These are phyloP conservation scores for Hippocampus mohnikei DNA, from an alignment of 2,113 vertebrate genomes.

Conservation along the genomic window DNA sequence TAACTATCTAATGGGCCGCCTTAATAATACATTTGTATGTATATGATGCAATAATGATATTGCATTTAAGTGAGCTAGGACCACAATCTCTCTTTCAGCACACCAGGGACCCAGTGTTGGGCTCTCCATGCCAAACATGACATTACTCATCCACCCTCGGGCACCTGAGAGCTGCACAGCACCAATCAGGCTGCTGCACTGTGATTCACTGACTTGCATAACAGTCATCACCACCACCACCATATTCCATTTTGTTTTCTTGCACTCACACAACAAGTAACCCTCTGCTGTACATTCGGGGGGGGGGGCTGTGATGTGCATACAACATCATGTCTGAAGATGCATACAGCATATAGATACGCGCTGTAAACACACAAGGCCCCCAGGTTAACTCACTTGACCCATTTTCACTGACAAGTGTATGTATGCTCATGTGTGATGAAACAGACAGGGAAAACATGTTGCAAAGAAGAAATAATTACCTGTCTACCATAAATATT, in stretches of 20 bases:
- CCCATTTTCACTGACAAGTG: slow-evolving; percentile 49
- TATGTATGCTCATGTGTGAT: slow-evolving; percentile 5
- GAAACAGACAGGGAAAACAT: neutral
- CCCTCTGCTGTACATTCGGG: slow-evolving; percentile 16
- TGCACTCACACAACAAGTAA: slow-evolving; percentile 15
- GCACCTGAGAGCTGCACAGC: slow-evolving; percentile 50
- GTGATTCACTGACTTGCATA: slow-evolving; percentile 65
- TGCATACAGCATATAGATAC: neutral
- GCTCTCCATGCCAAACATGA: slow-evolving; percentile 39
- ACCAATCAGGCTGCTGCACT: slow-evolving; percentile 53
- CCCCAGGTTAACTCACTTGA: slow-evolving; percentile 40
- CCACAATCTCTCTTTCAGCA: slow-evolving; percentile 1
- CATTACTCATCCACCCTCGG: slow-evolving; percentile 64
- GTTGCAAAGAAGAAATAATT: neutral
- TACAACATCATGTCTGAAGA: slow-evolving; percentile 17
- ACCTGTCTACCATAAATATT: neutral
- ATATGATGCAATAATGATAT: neutral
- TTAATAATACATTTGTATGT: neutral
- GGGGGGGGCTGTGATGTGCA: neutral
- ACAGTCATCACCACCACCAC: slow-evolving; percentile 32
- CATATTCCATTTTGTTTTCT: slow-evolving; percentile 30
- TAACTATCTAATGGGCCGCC: neutral
- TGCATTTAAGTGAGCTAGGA: slow-evolving; percentile 3
- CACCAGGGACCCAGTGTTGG: slow-evolving; percentile 19
- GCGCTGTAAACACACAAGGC: neutral